Base-by-base conservation (phyloP, 2,888 invertebrate species). In the Trilocha varians region DNA sequence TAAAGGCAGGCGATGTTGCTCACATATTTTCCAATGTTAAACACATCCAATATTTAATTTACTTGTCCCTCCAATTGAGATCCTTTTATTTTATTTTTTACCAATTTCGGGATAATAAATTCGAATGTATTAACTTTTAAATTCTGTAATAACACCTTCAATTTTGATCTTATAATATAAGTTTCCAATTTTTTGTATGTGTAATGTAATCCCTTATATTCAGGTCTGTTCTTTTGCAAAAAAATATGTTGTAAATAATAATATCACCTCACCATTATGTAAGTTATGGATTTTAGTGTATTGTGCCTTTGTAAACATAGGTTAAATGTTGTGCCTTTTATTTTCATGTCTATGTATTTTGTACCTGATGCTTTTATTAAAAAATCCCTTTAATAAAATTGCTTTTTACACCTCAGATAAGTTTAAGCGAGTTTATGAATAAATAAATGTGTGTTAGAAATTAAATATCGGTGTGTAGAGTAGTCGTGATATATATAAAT, bases 271-370 rank as follows among this genome's bases (percentile, higher is more conserved):
- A 47, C 32, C 36, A 37, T 44, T 43, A 34, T 38, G 16, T 44
- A 38, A 45, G 52, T 59, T 61, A 62, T 62, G 55, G 57, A 68
- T 70, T 70, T 77, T 67, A 60, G 68, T 76, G 70, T 77, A 78
- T 70, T 71, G 83, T 84, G 83, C 83, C 83, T 83, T 83, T 73
- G 66, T 72, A 72, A 70, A 42, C 55, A 67, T 78, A 78, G 71
- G 65, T 76, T 76, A 68, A 78, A 74, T 74, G 67, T 79, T 67
- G 82, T 84, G 82, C 83, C 82, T 83, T 83, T 83, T 77, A 62
- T 66, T 79, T 79, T 75, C 66, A 66, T 52, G 59, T 71, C 61
- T 53, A 49, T 69, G 57, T 74, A 70, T 73, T 70, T 75, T 74
- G 75, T 79, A 82, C 78, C 77, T 75, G 73, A 74, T 48, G 65